Evolutionary conservation across 2,888 invertebrate species (phyloP).

Genomic region (Cantharis rustica): DNA sequence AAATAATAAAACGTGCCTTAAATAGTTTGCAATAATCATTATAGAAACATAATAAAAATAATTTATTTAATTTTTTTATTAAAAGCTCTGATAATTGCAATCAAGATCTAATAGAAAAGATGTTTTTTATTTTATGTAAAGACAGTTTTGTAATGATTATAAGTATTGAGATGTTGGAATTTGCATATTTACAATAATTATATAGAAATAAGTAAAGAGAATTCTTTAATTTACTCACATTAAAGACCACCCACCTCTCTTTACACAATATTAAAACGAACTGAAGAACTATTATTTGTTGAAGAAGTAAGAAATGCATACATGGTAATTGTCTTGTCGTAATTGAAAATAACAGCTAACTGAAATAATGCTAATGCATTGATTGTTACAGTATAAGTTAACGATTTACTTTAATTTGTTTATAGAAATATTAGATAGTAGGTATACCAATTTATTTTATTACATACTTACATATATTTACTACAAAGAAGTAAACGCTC

Average conservation of each 20-base stretch:
- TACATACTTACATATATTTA: neutral
- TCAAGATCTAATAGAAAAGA: neutral
- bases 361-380: neutral
- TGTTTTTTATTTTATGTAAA: neutral
- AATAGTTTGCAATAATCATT: too few species aligned
- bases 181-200: neutral
- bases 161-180: neutral
- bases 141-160: neutral
- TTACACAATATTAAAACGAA: neutral
- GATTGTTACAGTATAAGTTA: neutral
- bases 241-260: neutral
- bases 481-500: neutral
- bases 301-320: neutral
- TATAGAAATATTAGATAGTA: neutral
- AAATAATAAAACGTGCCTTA: too few species aligned
- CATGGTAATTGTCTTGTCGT: conserved; percentile 2
- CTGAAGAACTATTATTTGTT: neutral
- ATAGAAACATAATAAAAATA: too few species aligned
- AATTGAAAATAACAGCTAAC: neutral
- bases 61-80: too few species aligned
- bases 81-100: neutral
- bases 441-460: neutral
- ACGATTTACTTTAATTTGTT: neutral
- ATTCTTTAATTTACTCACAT: neutral
- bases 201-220: neutral